These are phyloP conservation scores for Eupithecia abbreviata DNA, from an alignment of 2,888 invertebrate genomes.

Conservation along the genomic window DNA sequence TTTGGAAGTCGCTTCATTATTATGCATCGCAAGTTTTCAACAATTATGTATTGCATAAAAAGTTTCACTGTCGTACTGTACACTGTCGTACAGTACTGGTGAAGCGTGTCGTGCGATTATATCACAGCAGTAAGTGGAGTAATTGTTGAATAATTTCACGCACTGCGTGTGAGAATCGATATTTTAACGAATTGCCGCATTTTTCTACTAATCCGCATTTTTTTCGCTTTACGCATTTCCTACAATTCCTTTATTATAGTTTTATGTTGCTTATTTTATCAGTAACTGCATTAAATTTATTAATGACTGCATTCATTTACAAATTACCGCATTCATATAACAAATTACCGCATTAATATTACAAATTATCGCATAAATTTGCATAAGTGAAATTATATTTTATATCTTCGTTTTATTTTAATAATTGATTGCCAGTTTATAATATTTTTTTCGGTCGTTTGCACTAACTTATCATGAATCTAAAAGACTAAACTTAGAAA, in stretches of 20 bases:
- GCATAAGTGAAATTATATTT: not conserved
- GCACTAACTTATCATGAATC: not conserved
- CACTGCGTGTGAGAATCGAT: not conserved
- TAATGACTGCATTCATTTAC: not conserved
- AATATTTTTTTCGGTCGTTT: not conserved
- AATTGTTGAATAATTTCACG: constrained; percentile 3
- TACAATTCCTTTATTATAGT: not conserved
- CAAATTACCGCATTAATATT: not conserved
- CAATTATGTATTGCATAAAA: not conserved
- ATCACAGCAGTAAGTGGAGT: not conserved
- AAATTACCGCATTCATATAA: not conserved
- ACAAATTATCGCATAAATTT: not conserved
- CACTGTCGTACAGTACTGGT: constrained; percentile 17
- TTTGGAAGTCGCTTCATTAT: not conserved
- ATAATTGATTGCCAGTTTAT: not conserved
- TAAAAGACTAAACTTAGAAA: not conserved
- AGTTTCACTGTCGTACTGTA: constrained; percentile 24
- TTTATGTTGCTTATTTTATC: not conserved
- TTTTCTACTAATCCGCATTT: not conserved
- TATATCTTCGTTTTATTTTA: not conserved
- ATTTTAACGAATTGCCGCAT: not conserved
- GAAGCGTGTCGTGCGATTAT: constrained; percentile 18
- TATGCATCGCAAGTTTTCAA: not conserved
- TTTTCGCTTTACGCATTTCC: not conserved
- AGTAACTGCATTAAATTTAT: not conserved